phyloP scores from a whole-genome alignment of 2,888 invertebrate genomes.

The Clepsis dumicolana region DNA sequence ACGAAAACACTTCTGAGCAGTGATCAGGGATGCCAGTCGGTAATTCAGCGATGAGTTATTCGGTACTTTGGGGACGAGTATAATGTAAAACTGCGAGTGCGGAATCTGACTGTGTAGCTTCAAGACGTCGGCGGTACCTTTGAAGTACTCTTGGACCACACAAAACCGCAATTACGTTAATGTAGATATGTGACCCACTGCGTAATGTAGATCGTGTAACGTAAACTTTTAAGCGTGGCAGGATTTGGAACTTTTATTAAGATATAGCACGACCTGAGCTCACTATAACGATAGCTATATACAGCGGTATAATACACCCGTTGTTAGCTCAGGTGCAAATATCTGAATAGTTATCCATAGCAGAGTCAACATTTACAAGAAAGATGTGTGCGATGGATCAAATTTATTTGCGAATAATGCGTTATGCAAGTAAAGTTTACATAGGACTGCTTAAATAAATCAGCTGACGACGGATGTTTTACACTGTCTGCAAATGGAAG shows the following conservation, averaged over 20 bases:
- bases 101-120: constrained; percentile 40
- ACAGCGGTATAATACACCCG: constrained; percentile 49
- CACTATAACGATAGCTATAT: not conserved
- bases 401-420: constrained; percentile 75
- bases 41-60: constrained; percentile 47
- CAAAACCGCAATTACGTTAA: constrained; percentile 46
- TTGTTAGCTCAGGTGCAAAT: constrained; percentile 79
- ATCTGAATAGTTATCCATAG: constrained; percentile 64
- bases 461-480: not conserved
- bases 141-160: constrained; percentile 54
- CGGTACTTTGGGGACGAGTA: constrained; percentile 43
- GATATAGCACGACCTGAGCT: not conserved
- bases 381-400: constrained; percentile 66
- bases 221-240: constrained; percentile 9
- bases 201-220: constrained; percentile 18
- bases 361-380: constrained; percentile 72
- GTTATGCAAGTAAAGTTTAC: constrained; percentile 75
- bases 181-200: constrained; percentile 18
- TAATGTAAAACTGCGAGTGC: constrained; percentile 51
- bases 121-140: constrained; percentile 47
- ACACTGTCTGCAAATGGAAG: not conserved
- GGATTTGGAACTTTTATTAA: constrained; percentile 38
- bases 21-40: constrained; percentile 49
- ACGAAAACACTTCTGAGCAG: constrained; percentile 59
- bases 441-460: constrained; percentile 61